phyloP scores from a whole-genome alignment of 2,797 vertebrate genomes.

The Myripristis jacobus region DNA sequence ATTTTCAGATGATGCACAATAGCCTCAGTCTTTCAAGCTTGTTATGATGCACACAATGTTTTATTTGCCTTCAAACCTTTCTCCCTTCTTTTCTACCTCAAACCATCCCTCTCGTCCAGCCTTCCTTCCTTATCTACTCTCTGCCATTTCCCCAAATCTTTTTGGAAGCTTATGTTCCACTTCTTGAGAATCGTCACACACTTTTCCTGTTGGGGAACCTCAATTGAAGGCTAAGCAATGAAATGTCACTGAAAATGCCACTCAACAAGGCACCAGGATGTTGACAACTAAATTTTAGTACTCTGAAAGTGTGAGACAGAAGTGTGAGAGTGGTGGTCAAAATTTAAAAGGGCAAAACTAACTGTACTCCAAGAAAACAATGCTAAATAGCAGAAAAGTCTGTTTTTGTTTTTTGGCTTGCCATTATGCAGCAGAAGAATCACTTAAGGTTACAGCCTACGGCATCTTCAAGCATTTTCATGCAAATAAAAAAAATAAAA shows the following conservation, averaged over 20 bases:
- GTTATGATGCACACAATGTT: constrained; percentile 5
- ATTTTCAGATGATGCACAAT: constrained; percentile 18
- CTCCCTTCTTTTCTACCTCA: not conserved
- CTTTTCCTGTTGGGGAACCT: constrained; percentile 4
- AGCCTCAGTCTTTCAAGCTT: constrained; percentile 6
- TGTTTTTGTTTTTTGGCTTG: not conserved
- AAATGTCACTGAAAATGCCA: constrained; percentile 42
- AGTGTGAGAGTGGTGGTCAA: not conserved
- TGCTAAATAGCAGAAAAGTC: not conserved
- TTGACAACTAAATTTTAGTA: not conserved
- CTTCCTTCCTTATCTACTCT: not conserved
- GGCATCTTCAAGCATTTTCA: no score
- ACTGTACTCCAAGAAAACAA: not conserved
- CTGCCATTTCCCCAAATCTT: constrained; percentile 1
- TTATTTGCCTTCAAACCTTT: not conserved
- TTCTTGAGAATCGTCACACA: not conserved
- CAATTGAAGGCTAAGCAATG: constrained; percentile 1
- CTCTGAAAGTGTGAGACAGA: not conserved
- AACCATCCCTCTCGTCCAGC: not conserved
- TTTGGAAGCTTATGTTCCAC: constrained; percentile 9
- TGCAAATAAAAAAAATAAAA: no score
- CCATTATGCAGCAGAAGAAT: not conserved
- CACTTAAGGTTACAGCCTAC: not conserved
- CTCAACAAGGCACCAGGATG: not conserved
- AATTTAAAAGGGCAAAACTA: no score